Evolutionary conservation across 2,113 vertebrate species (phyloP).

Genomic region (Mastomys natalensis): DNA sequence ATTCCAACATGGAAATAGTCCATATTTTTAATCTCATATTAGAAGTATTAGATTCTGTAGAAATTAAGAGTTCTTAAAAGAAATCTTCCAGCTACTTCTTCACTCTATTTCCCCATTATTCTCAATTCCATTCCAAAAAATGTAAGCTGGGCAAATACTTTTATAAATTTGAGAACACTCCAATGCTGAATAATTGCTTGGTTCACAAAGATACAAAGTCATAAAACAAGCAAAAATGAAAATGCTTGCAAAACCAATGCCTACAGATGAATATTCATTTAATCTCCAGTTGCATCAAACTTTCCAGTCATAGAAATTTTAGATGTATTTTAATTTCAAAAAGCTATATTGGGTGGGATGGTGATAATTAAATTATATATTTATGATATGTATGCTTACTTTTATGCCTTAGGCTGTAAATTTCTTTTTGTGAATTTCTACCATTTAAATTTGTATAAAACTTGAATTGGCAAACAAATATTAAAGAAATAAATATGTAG

Average conservation of each 20-base stretch:
- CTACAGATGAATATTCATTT: conserved; percentile 11
- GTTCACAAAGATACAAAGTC: neutral
- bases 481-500: neutral
- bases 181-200: neutral
- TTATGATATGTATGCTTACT: neutral
- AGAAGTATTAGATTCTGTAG: neutral
- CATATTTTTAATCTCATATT: neutral
- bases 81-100: neutral
- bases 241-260: neutral
- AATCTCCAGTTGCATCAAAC: neutral
- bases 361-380: neutral
- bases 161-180: neutral
- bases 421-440: neutral
- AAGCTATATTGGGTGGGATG: neutral
- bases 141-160: neutral
- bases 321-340: neutral
- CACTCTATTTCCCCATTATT: neutral
- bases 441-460: neutral
- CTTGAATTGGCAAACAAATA: neutral
- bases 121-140: neutral
- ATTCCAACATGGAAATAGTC: neutral
- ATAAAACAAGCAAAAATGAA: neutral
- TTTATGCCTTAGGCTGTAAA: neutral
- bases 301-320: neutral
- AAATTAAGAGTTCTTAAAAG: neutral